Conservation (phyloP, 1,140 invertebrate species). For the Prorops nasuta region DNA sequence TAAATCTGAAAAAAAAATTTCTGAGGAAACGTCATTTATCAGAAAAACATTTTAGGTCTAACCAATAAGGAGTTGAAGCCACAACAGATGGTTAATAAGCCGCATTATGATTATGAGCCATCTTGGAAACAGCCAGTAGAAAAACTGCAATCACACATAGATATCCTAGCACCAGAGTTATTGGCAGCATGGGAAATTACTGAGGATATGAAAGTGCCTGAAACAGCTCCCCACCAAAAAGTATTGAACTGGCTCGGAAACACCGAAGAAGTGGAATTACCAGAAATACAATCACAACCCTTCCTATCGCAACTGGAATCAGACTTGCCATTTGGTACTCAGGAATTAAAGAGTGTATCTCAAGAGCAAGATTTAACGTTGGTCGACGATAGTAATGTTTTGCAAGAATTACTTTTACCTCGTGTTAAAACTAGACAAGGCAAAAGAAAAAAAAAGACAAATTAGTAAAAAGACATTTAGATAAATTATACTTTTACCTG, state of each 20-base stretch:
- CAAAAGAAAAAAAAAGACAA: slow-evolving; percentile 22
- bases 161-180: slow-evolving; percentile 47
- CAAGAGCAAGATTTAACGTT: slow-evolving; percentile 27
- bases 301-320: slow-evolving; percentile 19
- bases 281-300: no score
- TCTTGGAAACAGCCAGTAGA: slow-evolving; percentile 41
- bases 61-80: slow-evolving; percentile 32
- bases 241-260: slow-evolving; percentile 46
- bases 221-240: slow-evolving; percentile 38
- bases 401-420: slow-evolving; percentile 25
- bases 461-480: neutral
- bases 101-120: slow-evolving; percentile 12
- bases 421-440: slow-evolving; percentile 22
- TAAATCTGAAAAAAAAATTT: neutral
- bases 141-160: slow-evolving; percentile 38
- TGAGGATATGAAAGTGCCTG: slow-evolving; percentile 28
- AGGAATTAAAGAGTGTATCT: slow-evolving; percentile 42
- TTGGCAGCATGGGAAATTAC: slow-evolving; percentile 44
- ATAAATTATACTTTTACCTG: neutral
- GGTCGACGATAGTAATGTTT: slow-evolving; percentile 16
- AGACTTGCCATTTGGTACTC: slow-evolving; percentile 27
- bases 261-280: slow-evolving; percentile 1
- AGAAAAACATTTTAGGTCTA: slow-evolving; percentile 33
- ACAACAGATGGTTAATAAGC: neutral
- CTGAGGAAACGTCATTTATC: no score